Evolutionary conservation across 1,140 invertebrate species (phyloP), one percentile per base, ranked within the genome.

Genomic region (Drosophila mauritiana): DNA sequence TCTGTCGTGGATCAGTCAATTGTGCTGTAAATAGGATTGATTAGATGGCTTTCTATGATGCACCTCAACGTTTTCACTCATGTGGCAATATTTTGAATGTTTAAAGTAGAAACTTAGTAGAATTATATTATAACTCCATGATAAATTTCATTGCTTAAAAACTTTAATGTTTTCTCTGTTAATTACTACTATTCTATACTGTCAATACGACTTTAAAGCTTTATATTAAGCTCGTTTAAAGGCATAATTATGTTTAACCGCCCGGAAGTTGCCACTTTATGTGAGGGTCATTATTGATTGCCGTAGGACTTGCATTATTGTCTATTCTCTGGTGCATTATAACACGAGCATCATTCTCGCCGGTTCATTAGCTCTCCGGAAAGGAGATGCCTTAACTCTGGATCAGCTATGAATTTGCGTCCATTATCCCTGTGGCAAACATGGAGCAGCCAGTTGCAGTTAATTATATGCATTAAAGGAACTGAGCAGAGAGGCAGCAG

Each of bases 381-480:
- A 36, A 17, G 27, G 2, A 17, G 53, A 49, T 34, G 37, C 10
- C 20, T 27, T 17, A 17, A 15, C 45, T 53, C 25, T 43, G 36
- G 45, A 51, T 72, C 54, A 46, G 46, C 55, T 20, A 34, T 61
- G 46, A 59, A 45, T 61, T 70, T 37, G 65, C 53, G 20, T 52
- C 53, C 65, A 45, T 46, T 73, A 73, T 73, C 37, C 64, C 42
- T 52, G 46, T 39, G 70, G 64, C 59, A 57, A 64, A 42, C 70
- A 74, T 27, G 39, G 46, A 73, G 27, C 69, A 13, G 20, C 40
- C 42, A 67, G 54, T 75, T 67, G 46, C 48, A 67, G 73, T 57
- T 76, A 76, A 76, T 76, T 76, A 76, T 76, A 55, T 67, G 61
- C 61, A 54, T 67, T 75, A 57, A 53, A 57, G 45, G 34, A 34